Evolutionary conservation across 2,797 vertebrate genomes (phyloP).

Genomic region (Miichthys miiuy): DNA sequence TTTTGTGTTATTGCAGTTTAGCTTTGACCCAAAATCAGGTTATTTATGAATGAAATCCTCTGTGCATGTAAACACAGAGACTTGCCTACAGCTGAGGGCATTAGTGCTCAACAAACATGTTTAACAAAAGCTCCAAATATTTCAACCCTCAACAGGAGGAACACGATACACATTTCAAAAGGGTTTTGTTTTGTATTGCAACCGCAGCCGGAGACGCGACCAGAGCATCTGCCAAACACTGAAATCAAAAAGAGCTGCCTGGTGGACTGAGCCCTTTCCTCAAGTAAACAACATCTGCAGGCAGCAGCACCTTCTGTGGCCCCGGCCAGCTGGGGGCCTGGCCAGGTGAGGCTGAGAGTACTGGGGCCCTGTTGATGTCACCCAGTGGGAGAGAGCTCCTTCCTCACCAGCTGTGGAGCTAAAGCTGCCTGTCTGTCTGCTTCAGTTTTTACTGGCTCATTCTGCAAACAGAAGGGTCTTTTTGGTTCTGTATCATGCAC

Average conservation of each 20-base stretch:
- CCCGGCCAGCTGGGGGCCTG: slow-evolving; percentile 33
- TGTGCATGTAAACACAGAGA: slow-evolving; percentile 20
- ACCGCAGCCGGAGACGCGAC: slow-evolving; percentile 5
- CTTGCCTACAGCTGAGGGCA: slow-evolving; percentile 16
- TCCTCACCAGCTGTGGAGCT: slow-evolving; percentile 40
- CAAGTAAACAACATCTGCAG: slow-evolving; percentile 66
- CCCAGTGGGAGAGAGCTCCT: slow-evolving; percentile 6
- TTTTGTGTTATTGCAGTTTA: slow-evolving; percentile 7
- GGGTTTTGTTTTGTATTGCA: slow-evolving; percentile 7
- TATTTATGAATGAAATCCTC: slow-evolving; percentile 24
- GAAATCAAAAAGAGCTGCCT: slow-evolving; percentile 27
- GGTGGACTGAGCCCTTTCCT: slow-evolving; percentile 38
- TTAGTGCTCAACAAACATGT: slow-evolving; percentile 30
- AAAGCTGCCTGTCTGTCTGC: not conserved
- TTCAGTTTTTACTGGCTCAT: not conserved
- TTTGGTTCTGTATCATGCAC: not conserved
- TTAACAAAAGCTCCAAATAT: slow-evolving; percentile 36
- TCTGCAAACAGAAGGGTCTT: slow-evolving; percentile 13
- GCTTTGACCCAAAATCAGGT: slow-evolving; percentile 23
- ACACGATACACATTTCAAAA: slow-evolving; percentile 7
- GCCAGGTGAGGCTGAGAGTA: slow-evolving; percentile 36
- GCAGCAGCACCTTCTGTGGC: slow-evolving; percentile 35
- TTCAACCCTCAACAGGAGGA: slow-evolving; percentile 20
- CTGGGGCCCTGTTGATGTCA: slow-evolving; percentile 8
- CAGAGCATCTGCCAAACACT: slow-evolving; percentile 42